Conservation (phyloP, 2,888 invertebrate genomes). For the Thereva unica region DNA sequence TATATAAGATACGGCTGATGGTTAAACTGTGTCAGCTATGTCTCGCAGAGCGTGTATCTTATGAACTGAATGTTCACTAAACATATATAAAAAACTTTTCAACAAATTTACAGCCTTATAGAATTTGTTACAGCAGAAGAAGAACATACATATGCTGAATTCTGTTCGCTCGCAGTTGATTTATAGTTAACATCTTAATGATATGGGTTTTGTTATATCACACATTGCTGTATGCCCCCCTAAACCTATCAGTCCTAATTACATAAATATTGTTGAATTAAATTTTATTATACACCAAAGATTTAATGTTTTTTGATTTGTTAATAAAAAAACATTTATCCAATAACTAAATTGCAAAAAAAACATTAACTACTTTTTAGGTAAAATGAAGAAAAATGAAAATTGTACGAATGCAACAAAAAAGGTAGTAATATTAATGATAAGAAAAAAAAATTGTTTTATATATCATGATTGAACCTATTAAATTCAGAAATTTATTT, state of each 20-base stretch:
- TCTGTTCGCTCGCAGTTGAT: too few species aligned
- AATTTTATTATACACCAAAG: constrained; percentile 29
- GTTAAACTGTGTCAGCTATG: too few species aligned
- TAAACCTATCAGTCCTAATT: constrained; percentile 1
- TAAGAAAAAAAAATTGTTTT: constrained; percentile 22
- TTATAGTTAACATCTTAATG: too few species aligned
- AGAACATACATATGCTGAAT: too few species aligned
- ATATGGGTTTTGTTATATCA: neutral
- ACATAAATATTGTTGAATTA: constrained; percentile 19
- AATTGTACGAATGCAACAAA: constrained; percentile 28
- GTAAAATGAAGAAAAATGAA: constrained; percentile 26
- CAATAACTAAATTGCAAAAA: constrained; percentile 26
- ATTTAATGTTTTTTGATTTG: constrained; percentile 20
- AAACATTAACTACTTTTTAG: constrained; percentile 22
- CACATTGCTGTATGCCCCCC: constrained; percentile 7
- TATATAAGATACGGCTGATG: too few species aligned
- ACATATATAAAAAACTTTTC: too few species aligned
- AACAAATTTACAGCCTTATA: too few species aligned
- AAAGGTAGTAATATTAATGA: constrained; percentile 15
- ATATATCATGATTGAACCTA: constrained; percentile 31
- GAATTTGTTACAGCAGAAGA: too few species aligned
- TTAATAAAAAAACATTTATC: constrained; percentile 26
- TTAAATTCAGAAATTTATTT: constrained; percentile 30
- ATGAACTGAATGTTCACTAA: too few species aligned
- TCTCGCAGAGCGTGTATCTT: too few species aligned